Conservation (phyloP, 2,888 invertebrate species). For the Drosophila recens region DNA sequence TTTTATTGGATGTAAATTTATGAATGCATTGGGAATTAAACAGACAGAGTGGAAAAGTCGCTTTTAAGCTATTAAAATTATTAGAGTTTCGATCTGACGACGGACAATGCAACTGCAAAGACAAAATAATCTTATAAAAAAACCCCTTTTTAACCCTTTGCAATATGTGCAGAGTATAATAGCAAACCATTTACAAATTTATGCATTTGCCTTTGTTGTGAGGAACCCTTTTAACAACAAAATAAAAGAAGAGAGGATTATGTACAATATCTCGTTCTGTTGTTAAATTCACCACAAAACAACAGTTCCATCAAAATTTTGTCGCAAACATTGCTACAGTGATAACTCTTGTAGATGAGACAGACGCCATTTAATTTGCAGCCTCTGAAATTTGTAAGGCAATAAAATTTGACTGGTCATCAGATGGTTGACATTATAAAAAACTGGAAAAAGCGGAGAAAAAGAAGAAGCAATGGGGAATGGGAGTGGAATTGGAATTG, state of each 20-base stretch:
- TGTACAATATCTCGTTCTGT: not conserved
- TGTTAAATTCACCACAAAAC: slow-evolving; percentile 35
- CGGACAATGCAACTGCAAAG: too few species aligned
- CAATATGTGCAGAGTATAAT: not conserved
- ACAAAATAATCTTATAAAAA: not conserved
- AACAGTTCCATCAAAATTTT: slow-evolving; percentile 49
- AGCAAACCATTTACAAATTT: slow-evolving; percentile 34
- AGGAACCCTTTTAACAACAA: not conserved
- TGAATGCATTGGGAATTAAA: too few species aligned
- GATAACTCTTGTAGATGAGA: slow-evolving; percentile 48
- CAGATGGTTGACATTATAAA: slow-evolving; percentile 34
- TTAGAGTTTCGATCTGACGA: too few species aligned
- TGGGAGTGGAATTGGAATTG: slow-evolving; percentile 25
- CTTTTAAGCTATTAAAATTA: too few species aligned
- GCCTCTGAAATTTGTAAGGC: slow-evolving; percentile 43
- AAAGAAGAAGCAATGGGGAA: slow-evolving; percentile 17
- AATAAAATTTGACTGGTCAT: slow-evolving; percentile 56
- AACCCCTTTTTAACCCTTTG: not conserved
- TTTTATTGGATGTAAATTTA: too few species aligned
- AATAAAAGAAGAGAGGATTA: not conserved
- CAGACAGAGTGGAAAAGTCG: too few species aligned
- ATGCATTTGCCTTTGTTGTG: slow-evolving; percentile 21
- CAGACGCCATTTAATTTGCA: slow-evolving; percentile 50
- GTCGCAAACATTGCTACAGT: slow-evolving; percentile 32
- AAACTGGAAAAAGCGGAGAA: slow-evolving; percentile 36